Percentiles rank a stretch among this genome's conserved stretches.
phyloP scores from a whole-genome alignment of 2,113 vertebrate species.

The Colinus virginianus region DNA sequence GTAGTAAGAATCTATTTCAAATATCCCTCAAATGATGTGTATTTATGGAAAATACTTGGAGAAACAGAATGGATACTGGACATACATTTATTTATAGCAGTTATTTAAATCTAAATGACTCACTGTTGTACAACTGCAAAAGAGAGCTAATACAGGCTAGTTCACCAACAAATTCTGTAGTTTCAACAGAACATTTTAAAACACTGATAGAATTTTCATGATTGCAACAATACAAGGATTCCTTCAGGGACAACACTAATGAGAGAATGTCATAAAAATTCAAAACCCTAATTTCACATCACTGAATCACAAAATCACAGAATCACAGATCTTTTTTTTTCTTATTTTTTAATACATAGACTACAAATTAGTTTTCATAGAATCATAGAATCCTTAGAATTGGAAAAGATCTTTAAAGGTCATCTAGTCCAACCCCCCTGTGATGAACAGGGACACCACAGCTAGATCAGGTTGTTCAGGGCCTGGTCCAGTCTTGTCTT shows the following conservation, averaged over 20 bases:
- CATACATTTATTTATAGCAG: background rate
- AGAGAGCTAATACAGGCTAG: background rate
- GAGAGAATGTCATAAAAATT: background rate
- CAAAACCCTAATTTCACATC: background rate
- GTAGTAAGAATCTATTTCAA: background rate
- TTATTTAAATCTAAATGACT: background rate
- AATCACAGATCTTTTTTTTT: background rate
- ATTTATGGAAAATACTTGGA: background rate
- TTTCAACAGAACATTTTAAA: background rate
- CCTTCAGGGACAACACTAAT: background rate
- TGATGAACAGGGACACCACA: too few species aligned
- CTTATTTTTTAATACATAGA: fast-evolving
- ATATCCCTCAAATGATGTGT: background rate
- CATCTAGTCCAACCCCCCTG: too few species aligned
- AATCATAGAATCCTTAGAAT: too few species aligned
- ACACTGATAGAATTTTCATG: background rate
- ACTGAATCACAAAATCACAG: too few species aligned
- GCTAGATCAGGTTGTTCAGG: too few species aligned
- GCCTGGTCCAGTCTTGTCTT: too few species aligned
- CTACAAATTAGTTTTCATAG: background rate
- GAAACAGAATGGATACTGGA: background rate
- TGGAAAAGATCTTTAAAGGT: too few species aligned
- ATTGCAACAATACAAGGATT: background rate
- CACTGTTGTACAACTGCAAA: background rate
- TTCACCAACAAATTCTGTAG: background rate